Evolutionary conservation across 2,888 invertebrate genomes (phyloP).

Genomic region (Tiliacea aurago): DNA sequence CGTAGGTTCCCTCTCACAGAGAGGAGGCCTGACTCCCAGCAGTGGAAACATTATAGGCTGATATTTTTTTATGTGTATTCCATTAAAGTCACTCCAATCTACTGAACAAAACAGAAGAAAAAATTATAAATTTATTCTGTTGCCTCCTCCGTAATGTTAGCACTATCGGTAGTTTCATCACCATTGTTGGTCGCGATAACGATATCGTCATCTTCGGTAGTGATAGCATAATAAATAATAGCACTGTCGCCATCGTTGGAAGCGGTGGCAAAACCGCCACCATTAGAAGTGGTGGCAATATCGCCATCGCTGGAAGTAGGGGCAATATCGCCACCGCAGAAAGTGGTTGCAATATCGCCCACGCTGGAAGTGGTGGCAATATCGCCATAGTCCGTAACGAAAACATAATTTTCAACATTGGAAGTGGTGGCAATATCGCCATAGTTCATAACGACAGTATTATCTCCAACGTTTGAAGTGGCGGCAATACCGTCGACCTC

Average conservation of each 20-base stretch:
- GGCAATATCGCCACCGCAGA: neutral
- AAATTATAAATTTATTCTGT: constrained; percentile 15
- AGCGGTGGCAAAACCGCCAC: neutral
- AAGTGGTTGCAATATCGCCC: neutral
- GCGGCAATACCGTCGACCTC: neutral
- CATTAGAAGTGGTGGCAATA: neutral
- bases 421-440: neutral
- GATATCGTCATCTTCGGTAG: constrained; percentile 1
- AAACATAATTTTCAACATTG: neutral
- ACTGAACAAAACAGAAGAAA: neutral
- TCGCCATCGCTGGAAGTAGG: neutral
- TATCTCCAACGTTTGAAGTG: neutral
- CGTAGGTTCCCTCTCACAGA: constrained; percentile 19
- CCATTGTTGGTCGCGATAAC: neutral
- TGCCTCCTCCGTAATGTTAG: constrained; percentile 5
- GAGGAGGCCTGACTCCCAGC: constrained; percentile 11
- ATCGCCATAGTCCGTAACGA: neutral
- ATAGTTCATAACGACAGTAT: neutral
- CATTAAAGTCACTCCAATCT: constrained; percentile 27
- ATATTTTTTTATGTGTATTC: neutral
- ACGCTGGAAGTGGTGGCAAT: neutral
- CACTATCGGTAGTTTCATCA: neutral
- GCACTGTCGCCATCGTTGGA: constrained; percentile 12
- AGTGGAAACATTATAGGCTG: neutral
- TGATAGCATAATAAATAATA: constrained; percentile 4